Evolutionary conservation across 1,140 invertebrate genomes (phyloP).

Genomic region (Euschistus heros): DNA sequence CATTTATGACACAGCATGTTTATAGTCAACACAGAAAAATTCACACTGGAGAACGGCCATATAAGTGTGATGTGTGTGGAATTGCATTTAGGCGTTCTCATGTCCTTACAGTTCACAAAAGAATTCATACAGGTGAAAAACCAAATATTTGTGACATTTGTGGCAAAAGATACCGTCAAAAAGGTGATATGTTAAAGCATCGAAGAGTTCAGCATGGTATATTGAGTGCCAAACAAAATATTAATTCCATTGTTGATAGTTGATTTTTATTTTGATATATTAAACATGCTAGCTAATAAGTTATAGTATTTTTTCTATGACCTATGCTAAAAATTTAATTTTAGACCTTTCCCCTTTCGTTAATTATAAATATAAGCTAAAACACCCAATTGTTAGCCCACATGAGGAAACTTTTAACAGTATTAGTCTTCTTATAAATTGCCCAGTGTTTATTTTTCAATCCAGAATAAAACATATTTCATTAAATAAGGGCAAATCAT

Average conservation of each 20-base stretch:
- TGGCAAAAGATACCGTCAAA: conserved; percentile 40
- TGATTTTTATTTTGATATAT: no score
- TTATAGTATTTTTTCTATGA: no score
- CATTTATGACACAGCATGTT: conserved; percentile 34
- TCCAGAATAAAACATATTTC: no score
- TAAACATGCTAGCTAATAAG: no score
- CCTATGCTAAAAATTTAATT: no score
- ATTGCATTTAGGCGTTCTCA: conserved; percentile 31
- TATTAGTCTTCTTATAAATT: no score
- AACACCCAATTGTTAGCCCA: no score
- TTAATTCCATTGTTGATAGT: not conserved
- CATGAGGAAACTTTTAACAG: no score
- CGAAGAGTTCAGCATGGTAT: conserved; percentile 18
- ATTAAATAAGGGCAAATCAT: no score
- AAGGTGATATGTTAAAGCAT: conserved; percentile 26
- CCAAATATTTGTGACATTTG: conserved; percentile 56
- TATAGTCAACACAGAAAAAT: conserved; percentile 33
- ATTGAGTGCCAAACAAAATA: not conserved
- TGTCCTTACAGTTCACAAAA: conserved; percentile 30
- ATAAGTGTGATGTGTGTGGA: conserved; percentile 31
- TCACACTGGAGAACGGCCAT: conserved; percentile 32
- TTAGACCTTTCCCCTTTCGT: no score
- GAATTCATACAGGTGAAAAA: conserved; percentile 53
- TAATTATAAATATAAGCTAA: no score
- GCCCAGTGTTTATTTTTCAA: no score